phyloP scores from a whole-genome alignment of 2,888 invertebrate genomes.

The Philopedon plagiatum region DNA sequence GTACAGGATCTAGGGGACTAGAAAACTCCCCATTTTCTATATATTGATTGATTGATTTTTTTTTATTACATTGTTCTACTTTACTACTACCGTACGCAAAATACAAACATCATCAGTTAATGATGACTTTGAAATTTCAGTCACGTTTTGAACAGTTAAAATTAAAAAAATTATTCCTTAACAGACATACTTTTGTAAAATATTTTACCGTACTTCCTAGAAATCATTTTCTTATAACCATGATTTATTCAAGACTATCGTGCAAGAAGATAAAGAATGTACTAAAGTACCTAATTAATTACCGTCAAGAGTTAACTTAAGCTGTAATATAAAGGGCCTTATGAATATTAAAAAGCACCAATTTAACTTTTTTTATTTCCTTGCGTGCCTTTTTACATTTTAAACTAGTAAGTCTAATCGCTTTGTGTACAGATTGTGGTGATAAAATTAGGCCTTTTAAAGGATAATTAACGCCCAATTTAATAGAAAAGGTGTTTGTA shows the following conservation, averaged over 20 bases:
- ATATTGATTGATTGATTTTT: too few relatives aligned
- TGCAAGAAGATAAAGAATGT: constrained; percentile 7
- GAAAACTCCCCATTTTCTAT: too few relatives aligned
- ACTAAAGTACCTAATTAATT: constrained; percentile 18
- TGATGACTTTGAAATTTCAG: too few relatives aligned
- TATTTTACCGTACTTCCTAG: not conserved
- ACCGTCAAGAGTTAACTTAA: constrained; percentile 20
- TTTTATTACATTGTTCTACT: too few relatives aligned
- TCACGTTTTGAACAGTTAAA: too few relatives aligned
- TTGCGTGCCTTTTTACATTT: constrained; percentile 9
- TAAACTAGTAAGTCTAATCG: too few relatives aligned
- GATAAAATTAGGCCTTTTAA: too few relatives aligned
- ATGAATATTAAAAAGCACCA: constrained; percentile 12
- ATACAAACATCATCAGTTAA: not conserved
- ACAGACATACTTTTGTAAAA: not conserved
- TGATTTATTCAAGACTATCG: constrained; percentile 21
- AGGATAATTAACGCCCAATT: too few relatives aligned
- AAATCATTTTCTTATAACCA: constrained; percentile 9
- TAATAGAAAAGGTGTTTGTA: too few relatives aligned
- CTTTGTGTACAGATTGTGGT: too few relatives aligned
- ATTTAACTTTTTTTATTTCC: constrained; percentile 7
- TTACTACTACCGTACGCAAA: too few relatives aligned
- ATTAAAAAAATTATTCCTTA: not conserved
- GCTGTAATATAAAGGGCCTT: constrained; percentile 14
- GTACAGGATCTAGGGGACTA: too few relatives aligned